phyloP scores from a whole-genome alignment of 2,888 invertebrate species.

The Caradrina kadenii region DNA sequence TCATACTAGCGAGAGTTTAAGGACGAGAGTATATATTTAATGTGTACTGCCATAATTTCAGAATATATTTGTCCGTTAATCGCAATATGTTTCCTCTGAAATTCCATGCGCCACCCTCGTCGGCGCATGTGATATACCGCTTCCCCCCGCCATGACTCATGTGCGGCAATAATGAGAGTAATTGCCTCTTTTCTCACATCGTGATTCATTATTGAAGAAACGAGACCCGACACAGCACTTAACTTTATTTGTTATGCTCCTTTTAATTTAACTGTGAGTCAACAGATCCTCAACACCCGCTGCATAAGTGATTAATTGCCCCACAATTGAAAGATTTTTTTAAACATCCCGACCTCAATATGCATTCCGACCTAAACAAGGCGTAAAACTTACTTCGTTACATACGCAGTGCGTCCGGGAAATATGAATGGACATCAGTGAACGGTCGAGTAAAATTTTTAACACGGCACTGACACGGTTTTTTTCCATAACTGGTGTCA shows the following conservation, averaged over 20 bases:
- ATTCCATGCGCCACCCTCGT: conserved; percentile 58
- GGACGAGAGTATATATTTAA: neutral
- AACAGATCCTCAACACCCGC: conserved; percentile 73
- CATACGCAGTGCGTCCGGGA: conserved; percentile 20
- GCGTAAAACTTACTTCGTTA: conserved; percentile 52
- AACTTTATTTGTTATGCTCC: conserved; percentile 82
- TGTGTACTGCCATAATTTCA: conserved; percentile 17
- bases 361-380: conserved; percentile 62
- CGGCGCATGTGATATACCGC: conserved; percentile 66
- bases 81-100: conserved; percentile 50
- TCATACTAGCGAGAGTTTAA: neutral
- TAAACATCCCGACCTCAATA: conserved; percentile 65
- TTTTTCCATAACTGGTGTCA: conserved; percentile 71
- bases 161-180: conserved; percentile 83
- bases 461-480: conserved; percentile 83
- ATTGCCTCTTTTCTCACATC: conserved; percentile 88
- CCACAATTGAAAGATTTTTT: conserved; percentile 68
- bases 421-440: conserved; percentile 63
- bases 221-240: conserved; percentile 77
- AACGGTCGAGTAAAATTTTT: conserved; percentile 61
- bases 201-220: conserved; percentile 85
- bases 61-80: conserved; percentile 27
- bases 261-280: conserved; percentile 83
- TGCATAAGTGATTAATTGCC: conserved; percentile 73
- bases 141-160: conserved; percentile 82